Percentiles rank a stretch among this genome's conserved stretches.
Evolutionary conservation across 2,113 vertebrate genomes (phyloP).

Genomic region (Paedocypris sp.): DNA sequence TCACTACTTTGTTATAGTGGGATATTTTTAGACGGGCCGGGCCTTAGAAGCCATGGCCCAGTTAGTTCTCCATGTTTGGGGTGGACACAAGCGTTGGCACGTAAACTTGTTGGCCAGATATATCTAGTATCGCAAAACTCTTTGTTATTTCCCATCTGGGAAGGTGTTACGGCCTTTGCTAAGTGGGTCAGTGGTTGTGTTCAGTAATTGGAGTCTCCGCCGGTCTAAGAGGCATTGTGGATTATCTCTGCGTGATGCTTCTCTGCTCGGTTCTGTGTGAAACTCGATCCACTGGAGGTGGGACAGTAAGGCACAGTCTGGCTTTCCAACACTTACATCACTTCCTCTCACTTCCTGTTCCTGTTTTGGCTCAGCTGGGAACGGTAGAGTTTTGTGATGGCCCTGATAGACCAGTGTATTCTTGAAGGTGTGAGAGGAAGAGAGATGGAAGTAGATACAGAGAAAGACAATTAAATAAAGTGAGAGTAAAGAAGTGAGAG

Average conservation of each 20-base stretch:
- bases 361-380: slow-evolving; percentile 34
- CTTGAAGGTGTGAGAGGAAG: slow-evolving; percentile 15
- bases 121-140: neutral
- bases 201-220: neutral
- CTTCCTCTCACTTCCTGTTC: slow-evolving; percentile 41
- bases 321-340: slow-evolving; percentile 25
- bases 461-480: slow-evolving; percentile 23
- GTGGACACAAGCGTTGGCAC: neutral
- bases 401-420: slow-evolving; percentile 37
- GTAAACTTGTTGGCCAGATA: neutral
- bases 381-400: slow-evolving; percentile 37
- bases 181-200: slow-evolving; percentile 6
- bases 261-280: slow-evolving; percentile 10
- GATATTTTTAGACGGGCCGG: slow-evolving; percentile 10
- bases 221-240: slow-evolving; percentile 14
- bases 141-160: neutral
- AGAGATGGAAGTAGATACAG: slow-evolving; percentile 18
- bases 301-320: neutral
- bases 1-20: slow-evolving; percentile 16
- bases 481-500: no score
- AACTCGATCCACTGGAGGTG: slow-evolving; percentile 38
- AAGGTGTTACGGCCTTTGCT: neutral
- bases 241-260: neutral
- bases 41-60: neutral
- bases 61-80: slow-evolving; percentile 10